Evolutionary conservation across 2,888 invertebrate genomes (phyloP).

Genomic region (Autographa pulchrina): DNA sequence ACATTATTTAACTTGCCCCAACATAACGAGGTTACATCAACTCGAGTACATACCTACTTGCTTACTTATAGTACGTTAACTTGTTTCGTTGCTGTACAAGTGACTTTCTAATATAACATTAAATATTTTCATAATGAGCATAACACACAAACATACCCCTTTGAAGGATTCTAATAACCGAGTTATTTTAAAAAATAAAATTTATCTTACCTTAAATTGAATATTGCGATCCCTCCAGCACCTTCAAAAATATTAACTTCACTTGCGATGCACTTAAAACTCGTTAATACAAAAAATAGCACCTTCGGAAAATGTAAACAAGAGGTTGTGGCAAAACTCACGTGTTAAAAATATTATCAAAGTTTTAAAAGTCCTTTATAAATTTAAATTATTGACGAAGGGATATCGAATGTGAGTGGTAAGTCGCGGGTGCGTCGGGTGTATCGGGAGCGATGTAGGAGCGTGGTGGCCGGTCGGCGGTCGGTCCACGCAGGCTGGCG

Average conservation of each 20-base stretch:
- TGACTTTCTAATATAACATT: slow-evolving; percentile 86
- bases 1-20: slow-evolving; percentile 78
- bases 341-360: slow-evolving; percentile 64
- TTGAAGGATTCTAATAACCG: slow-evolving; percentile 21
- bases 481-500: slow-evolving; percentile 75
- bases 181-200: slow-evolving; percentile 44
- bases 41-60: slow-evolving; percentile 75
- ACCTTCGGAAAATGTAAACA: slow-evolving; percentile 71
- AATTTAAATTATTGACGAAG: slow-evolving; percentile 46
- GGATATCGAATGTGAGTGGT: slow-evolving; percentile 50
- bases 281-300: slow-evolving; percentile 70
- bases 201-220: slow-evolving; percentile 79
- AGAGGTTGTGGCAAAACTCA: slow-evolving; percentile 64
- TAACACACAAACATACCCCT: slow-evolving; percentile 34
- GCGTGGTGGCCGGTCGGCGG: slow-evolving; percentile 63
- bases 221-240: slow-evolving; percentile 75
- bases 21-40: slow-evolving; percentile 84
- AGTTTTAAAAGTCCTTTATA: slow-evolving; percentile 57
- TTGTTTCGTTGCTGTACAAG: slow-evolving; percentile 84
- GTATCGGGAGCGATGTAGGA: slow-evolving; percentile 63
- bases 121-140: slow-evolving; percentile 64
- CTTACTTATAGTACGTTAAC: slow-evolving; percentile 81
- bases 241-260: slow-evolving; percentile 80
- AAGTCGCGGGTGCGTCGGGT: slow-evolving; percentile 62
- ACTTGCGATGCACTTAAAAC: slow-evolving; percentile 81